Base-by-base conservation (phyloP, 2,113 vertebrate genomes). In the Turnix velox region DNA sequence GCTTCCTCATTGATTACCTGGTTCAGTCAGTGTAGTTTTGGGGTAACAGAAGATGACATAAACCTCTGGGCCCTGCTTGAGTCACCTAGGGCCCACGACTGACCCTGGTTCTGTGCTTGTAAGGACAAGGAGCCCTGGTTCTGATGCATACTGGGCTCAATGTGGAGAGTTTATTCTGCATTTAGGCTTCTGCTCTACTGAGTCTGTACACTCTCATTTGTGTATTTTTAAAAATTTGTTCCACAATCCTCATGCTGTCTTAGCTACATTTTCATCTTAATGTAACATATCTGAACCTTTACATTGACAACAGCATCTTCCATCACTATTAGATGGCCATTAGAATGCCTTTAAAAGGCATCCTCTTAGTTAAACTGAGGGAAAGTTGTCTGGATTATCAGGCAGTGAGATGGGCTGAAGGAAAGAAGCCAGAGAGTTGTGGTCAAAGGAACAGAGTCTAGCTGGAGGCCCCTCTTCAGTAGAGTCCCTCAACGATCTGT, bases 121-220 rank as follows among this genome's bases (percentile, higher is more conserved):
- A 58, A 37, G 65, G 33, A 20, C 1, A 4, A 37, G 45, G 25
- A 84, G 14, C 9, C 15, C 42, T 66, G 3, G 2, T 71, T 48
- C 42, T 62, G 16, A 5, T 66, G 18, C 31, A 16, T 23, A 11
- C 4, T 30, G 8, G 18, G 9, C 28, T 75, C 25, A 67, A 25
- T 28, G 28, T 0, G 0, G 3, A 33, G 2, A 12, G 6, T 19
- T 33, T 37, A 45, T 54, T 12, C 17, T 77, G 6, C 10, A 77
- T 74, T 69, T 58, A 61, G 77, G 0, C 33, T 73, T 48, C 24
- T 20, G n/a, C 1, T 2, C 2, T 8, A 2, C 16, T 35, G 14
- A 20, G 11, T 40, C 4, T 76, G 43, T 67, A 35, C 23, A 28
- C 2, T 72, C 24, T 10, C 1, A 2, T 12, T 3, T 2, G 3